These are phyloP conservation scores for Anthopleura xanthogrammica DNA, from an alignment of 92 coral and sea anemone genomes.

Conservation along the genomic window DNA sequence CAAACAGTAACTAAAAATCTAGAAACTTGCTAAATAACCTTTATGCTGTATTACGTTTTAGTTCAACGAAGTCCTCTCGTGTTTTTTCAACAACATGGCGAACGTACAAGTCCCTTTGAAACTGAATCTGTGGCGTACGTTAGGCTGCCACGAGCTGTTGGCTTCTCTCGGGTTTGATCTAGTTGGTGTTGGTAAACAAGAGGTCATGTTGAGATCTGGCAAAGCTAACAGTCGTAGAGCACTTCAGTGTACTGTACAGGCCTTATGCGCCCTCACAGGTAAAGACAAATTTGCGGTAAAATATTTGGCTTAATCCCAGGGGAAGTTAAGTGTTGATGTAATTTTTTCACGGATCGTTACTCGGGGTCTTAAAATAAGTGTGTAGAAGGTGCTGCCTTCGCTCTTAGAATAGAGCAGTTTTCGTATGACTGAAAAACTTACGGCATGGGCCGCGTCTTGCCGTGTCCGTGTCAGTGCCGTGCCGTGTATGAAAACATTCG, in stretches of 20 bases:
- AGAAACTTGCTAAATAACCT: too few relatives aligned
- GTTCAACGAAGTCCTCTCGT: slow-evolving; percentile 88
- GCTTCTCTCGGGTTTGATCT: slow-evolving; percentile 97
- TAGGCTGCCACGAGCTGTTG: slow-evolving; percentile 96
- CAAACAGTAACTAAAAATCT: too few relatives aligned
- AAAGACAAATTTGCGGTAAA: neutral
- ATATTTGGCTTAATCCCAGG: too few relatives aligned
- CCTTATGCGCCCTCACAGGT: slow-evolving; percentile 90
- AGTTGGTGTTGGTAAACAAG: slow-evolving; percentile 97
- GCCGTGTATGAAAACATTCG: too few relatives aligned
- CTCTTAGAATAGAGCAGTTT: too few relatives aligned
- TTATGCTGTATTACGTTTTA: slow-evolving; percentile 9
- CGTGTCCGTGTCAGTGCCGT: too few relatives aligned
- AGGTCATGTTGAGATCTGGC: slow-evolving; percentile 96
- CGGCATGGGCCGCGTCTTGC: too few relatives aligned
- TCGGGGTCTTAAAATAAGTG: too few relatives aligned
- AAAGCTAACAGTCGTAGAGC: slow-evolving; percentile 94
- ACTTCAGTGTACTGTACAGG: slow-evolving; percentile 89
- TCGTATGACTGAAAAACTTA: too few relatives aligned
- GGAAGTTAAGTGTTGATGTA: too few relatives aligned
- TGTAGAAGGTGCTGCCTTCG: too few relatives aligned
- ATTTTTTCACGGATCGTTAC: too few relatives aligned
- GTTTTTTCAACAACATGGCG: slow-evolving; percentile 84
- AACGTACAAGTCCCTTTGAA: slow-evolving; percentile 92
- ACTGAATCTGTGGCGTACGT: slow-evolving; percentile 87